A percentile compares a stretch with the other conserved stretches of the same genome.
phyloP scores from a whole-genome alignment of 2,797 vertebrate species.

The Falco naumanni region DNA sequence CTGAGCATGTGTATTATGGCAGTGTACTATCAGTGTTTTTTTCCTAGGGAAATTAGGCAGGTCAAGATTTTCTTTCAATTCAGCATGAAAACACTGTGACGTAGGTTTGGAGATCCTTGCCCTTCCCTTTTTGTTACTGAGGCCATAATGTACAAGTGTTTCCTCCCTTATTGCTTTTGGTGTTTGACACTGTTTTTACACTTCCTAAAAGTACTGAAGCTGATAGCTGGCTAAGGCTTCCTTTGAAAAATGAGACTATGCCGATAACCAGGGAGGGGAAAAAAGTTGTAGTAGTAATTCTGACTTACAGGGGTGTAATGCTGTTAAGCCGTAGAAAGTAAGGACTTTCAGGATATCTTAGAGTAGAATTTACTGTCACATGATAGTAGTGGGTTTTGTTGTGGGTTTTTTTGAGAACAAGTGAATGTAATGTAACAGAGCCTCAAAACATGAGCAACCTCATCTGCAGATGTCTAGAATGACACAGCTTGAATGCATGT shows the following conservation, averaged over 20 bases:
- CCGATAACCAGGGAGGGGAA: neutral
- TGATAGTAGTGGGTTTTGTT: neutral
- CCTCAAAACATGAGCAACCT: neutral
- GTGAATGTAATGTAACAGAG: neutral
- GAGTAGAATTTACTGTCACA: neutral
- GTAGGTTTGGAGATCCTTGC: neutral
- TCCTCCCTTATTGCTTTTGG: neutral
- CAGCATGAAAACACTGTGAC: neutral
- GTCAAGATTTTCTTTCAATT: neutral
- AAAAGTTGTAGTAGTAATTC: neutral
- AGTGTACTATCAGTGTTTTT: neutral
- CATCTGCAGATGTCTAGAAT: neutral
- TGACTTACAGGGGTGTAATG: accelerated
- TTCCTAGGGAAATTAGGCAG: neutral
- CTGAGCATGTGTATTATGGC: neutral
- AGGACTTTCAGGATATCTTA: neutral
- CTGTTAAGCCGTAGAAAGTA: neutral
- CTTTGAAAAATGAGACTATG: neutral
- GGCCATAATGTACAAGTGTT: neutral
- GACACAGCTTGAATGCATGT: neutral
- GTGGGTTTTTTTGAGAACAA: neutral
- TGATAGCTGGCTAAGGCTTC: neutral
- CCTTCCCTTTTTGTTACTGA: neutral
- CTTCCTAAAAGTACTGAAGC: neutral
- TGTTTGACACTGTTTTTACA: neutral